These are phyloP conservation scores for Hololepta plana DNA, from an alignment of 2,888 invertebrate species.

Conservation along the genomic window DNA sequence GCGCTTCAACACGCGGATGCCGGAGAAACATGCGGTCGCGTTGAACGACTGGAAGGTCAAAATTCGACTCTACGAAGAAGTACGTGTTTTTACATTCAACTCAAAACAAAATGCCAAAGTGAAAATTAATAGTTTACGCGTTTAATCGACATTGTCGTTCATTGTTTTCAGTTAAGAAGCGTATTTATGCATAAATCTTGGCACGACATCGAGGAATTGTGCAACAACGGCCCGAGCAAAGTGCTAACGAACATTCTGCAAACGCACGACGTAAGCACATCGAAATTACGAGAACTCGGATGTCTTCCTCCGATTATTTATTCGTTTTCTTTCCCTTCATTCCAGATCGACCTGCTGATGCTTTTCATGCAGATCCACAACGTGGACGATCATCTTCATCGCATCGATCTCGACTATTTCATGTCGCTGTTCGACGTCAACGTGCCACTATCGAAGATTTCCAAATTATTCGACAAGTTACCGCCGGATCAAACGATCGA, in stretches of 20 bases:
- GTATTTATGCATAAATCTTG: constrained; percentile 38
- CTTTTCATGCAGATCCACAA: constrained; percentile 51
- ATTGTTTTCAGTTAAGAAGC: constrained; percentile 30
- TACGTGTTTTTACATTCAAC: constrained; percentile 16
- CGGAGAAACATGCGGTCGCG: constrained; percentile 15
- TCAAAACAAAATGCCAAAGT: too few species aligned
- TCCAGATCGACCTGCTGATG: constrained; percentile 43
- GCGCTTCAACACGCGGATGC: constrained; percentile 27
- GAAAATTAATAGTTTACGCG: too few species aligned
- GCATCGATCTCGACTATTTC: constrained; percentile 37
- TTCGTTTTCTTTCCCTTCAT: constrained; percentile 10
- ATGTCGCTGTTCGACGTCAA: constrained; percentile 36
- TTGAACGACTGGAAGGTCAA: constrained; percentile 39
- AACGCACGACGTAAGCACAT: constrained; percentile 16
- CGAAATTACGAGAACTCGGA: too few species aligned
- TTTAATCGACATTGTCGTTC: constrained; percentile 7
- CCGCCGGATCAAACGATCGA: constrained; percentile 38
- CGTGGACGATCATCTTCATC: constrained; percentile 32
- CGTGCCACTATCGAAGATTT: constrained; percentile 26
- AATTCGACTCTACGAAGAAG: constrained; percentile 44
- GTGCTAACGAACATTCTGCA: constrained; percentile 15
- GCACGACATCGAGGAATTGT: constrained; percentile 38
- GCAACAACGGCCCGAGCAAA: constrained; percentile 30
- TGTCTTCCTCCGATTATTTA: background rate
- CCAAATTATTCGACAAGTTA: constrained; percentile 38